These are phyloP conservation scores for Psammodynastes pulverulentus DNA, from an alignment of 2,113 vertebrate species.

Conservation along the genomic window DNA sequence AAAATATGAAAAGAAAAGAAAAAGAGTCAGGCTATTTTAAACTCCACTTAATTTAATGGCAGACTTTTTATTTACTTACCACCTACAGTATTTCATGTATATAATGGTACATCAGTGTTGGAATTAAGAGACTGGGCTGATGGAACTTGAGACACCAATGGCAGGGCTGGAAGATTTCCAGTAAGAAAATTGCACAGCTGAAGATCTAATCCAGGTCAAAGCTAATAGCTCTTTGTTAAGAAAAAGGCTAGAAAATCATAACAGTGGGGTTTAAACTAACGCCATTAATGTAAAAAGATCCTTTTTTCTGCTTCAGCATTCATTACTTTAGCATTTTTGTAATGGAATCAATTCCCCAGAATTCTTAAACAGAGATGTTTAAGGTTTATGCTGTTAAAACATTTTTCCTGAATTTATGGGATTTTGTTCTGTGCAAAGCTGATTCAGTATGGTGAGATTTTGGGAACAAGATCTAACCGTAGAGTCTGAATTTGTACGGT, in stretches of 20 bases:
- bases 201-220: not conserved
- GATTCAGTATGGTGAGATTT: not conserved
- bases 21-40: not conserved
- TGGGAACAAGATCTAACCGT: not conserved
- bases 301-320: not conserved
- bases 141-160: not conserved
- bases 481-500: constrained; percentile 25
- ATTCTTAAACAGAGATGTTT: not conserved
- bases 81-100: not conserved
- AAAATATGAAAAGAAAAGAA: not conserved
- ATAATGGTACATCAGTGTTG: not conserved
- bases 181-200: not conserved
- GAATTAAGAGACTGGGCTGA: too few relatives aligned
- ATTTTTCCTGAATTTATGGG: not conserved
- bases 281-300: not conserved
- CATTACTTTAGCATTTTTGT: not conserved
- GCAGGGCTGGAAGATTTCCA: not conserved
- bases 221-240: not conserved
- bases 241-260: not conserved
- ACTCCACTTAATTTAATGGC: not conserved
- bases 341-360: not conserved
- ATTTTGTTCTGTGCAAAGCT: not conserved
- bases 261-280: not conserved
- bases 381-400: not conserved
- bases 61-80: not conserved